Conservation (phyloP, 2,113 vertebrate species). For the Engystomops pustulosus region DNA sequence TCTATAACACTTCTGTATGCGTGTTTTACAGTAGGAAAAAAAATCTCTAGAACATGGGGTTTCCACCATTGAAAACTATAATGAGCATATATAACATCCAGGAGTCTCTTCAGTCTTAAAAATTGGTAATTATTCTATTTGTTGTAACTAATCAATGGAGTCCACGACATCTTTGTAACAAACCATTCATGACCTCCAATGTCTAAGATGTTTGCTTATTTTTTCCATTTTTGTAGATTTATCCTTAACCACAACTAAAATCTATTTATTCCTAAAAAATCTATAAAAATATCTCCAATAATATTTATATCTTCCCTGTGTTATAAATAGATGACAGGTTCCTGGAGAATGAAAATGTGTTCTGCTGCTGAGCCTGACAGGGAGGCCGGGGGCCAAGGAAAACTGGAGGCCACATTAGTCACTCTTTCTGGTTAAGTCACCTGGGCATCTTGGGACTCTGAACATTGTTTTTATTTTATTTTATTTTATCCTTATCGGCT, state of each 20-base stretch:
- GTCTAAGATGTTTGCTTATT: background rate
- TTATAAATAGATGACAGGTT: background rate
- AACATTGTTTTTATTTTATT: background rate
- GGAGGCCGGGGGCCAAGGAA: slow-evolving; percentile 8
- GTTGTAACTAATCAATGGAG: too few species aligned
- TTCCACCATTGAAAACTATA: too few species aligned
- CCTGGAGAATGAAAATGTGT: background rate
- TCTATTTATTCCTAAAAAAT: background rate
- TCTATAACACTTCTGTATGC: too few species aligned
- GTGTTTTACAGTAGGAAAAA: too few species aligned
- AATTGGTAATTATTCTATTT: too few species aligned
- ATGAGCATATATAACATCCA: too few species aligned
- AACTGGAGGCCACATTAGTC: slow-evolving; percentile 23
- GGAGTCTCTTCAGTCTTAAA: too few species aligned
- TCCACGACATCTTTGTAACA: too few species aligned
- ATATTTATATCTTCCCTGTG: background rate
- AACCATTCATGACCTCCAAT: too few species aligned
- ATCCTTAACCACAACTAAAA: background rate
- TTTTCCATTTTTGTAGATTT: background rate
- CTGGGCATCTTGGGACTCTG: background rate
- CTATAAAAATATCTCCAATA: background rate
- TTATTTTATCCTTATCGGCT: background rate
- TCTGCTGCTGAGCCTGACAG: background rate
- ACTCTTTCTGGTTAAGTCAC: slow-evolving; percentile 2
- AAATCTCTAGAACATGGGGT: too few species aligned